Evolutionary conservation across 2,888 invertebrate genomes (phyloP).

Genomic region (Idaea aversata): DNA sequence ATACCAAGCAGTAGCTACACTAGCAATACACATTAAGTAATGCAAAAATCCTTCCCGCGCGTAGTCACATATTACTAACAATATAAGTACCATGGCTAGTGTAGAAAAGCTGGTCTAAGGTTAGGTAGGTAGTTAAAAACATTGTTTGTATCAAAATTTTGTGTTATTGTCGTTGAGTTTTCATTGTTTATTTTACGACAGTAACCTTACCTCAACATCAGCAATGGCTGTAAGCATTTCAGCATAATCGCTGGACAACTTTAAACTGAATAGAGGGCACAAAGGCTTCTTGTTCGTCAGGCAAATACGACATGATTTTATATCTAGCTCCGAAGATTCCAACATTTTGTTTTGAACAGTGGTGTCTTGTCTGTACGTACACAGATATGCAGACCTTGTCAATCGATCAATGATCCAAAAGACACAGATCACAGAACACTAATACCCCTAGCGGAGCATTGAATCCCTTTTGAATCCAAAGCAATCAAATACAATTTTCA

Average conservation of each 20-base stretch:
- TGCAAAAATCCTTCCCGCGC: no score
- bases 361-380: conserved; percentile 49
- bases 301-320: conserved; percentile 72
- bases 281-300: conserved; percentile 65
- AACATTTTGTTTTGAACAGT: conserved; percentile 49
- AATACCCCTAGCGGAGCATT: conserved; percentile 9
- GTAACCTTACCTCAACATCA: conserved; percentile 63
- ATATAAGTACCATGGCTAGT: no score
- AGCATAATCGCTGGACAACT: conserved; percentile 74
- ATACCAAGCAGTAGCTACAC: no score
- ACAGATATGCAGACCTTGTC: conserved; percentile 20
- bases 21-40: no score
- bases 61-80: no score
- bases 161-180: not conserved
- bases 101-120: no score
- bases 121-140: not conserved
- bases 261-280: conserved; percentile 71
- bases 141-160: not conserved
- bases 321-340: conserved; percentile 52
- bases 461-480: conserved; percentile 15
- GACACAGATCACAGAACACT: no score
- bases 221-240: conserved; percentile 77
- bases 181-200: no score
- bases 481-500: conserved; percentile 11
- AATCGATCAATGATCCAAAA: not conserved